A percentile compares a stretch with the other conserved stretches of the same genome.
Evolutionary conservation across 2,797 vertebrate species (phyloP).

Genomic region (Lithobates pipiens): DNA sequence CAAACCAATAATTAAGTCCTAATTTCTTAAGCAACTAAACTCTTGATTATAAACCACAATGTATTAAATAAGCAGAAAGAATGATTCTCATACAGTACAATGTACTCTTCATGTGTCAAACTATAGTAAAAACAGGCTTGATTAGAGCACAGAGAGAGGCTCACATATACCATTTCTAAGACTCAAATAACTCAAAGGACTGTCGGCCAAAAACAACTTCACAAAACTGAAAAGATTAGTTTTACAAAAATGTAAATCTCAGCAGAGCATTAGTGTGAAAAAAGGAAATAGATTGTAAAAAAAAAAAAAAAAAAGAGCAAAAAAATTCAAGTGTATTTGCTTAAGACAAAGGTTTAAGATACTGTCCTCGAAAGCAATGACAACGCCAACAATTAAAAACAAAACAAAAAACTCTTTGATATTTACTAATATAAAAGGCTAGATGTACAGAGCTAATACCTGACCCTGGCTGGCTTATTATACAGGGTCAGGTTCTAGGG

Average conservation of each 20-base stretch:
- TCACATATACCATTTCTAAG: constrained; percentile 26
- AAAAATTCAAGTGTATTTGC: background rate
- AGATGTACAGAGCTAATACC: no score
- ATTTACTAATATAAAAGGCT: no score
- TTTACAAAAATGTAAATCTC: constrained; percentile 49
- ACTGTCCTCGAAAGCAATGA: no score
- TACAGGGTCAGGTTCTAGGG: no score
- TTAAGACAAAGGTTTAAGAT: no score
- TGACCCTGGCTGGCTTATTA: no score
- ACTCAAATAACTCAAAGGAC: constrained; percentile 39
- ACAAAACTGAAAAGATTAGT: constrained; percentile 57
- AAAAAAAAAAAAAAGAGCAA: background rate
- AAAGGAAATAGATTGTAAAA: constrained; percentile 48
- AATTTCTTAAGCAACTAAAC: background rate
- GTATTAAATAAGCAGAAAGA: constrained; percentile 12
- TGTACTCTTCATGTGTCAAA: constrained; percentile 12
- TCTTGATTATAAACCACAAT: constrained; percentile 10
- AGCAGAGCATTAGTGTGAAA: constrained; percentile 23
- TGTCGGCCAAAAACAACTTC: constrained; percentile 56
- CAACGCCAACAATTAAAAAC: no score
- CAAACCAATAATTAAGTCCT: no score
- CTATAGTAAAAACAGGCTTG: constrained; percentile 8
- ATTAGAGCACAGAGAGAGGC: constrained; percentile 13
- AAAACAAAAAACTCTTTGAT: no score
- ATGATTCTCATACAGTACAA: background rate